A percentile compares a stretch with the other conserved stretches of the same genome.
Conservation (phyloP, 1,140 invertebrate species). For the Drosophila funebris region DNA sequence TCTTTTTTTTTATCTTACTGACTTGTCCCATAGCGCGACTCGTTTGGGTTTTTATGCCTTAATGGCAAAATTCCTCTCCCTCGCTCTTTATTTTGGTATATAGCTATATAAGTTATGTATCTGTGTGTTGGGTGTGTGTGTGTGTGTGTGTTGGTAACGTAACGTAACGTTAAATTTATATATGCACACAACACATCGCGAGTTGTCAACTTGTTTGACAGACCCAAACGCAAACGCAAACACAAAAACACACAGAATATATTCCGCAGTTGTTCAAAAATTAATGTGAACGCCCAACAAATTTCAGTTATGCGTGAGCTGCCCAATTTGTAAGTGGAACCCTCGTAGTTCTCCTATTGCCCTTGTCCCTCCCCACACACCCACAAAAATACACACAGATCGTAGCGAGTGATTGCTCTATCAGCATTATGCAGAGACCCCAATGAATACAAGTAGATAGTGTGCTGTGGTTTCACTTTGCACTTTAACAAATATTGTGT, state of each 20-base stretch:
- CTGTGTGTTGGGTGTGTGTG: conserved; percentile 15
- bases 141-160: conserved; percentile 12
- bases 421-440: neutral
- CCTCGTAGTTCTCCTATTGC: neutral
- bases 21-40: conserved; percentile 11
- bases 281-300: conserved; percentile 31
- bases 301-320: conserved; percentile 44
- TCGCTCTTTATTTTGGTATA: neutral
- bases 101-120: conserved; percentile 43
- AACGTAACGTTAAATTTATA: conserved; percentile 31
- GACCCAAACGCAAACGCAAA: conserved; percentile 18
- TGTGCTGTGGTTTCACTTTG: neutral
- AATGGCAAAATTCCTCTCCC: conserved; percentile 21
- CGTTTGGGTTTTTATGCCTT: conserved; percentile 47
- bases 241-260: neutral
- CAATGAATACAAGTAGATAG: neutral
- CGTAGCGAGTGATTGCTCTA: neutral
- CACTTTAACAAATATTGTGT: neutral
- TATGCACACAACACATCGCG: conserved; percentile 15
- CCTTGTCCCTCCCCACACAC: neutral
- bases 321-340: conserved; percentile 32
- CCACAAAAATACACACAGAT: neutral
- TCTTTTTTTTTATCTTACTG: neutral
- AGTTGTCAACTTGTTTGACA: conserved; percentile 50
- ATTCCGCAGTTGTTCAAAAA: conserved; percentile 29